Conservation (phyloP, 2,888 invertebrate genomes). For the Meloe dianella region DNA sequence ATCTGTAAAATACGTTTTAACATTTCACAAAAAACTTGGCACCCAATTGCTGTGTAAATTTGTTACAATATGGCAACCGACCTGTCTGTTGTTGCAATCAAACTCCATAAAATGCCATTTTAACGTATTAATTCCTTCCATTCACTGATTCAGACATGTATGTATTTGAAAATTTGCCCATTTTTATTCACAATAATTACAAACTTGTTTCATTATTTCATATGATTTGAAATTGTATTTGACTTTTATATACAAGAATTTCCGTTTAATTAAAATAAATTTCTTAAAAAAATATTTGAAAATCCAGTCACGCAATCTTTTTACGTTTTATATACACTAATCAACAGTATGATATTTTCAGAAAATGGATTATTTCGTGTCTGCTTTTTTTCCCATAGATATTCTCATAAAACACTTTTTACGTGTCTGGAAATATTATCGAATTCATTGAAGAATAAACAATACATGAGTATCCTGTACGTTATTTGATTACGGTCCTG, state of each 20-base stretch:
- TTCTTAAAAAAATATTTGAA: background rate
- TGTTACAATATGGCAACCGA: constrained; percentile 34
- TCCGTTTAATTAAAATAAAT: no score
- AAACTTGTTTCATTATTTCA: no score
- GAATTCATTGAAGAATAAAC: constrained; percentile 6
- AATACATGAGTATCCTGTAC: no score
- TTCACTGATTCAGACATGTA: no score
- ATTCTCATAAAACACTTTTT: constrained; percentile 21
- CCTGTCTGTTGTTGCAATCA: constrained; percentile 15
- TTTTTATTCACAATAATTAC: no score
- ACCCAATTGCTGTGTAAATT: constrained; percentile 13
- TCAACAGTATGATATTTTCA: constrained; percentile 17
- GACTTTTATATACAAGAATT: no score
- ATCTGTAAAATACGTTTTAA: constrained; percentile 44
- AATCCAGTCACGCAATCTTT: constrained; percentile 21
- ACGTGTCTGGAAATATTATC: constrained; percentile 29
- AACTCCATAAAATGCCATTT: background rate
- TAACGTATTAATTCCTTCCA: no score
- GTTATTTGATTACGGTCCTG: background rate
- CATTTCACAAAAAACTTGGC: constrained; percentile 31
- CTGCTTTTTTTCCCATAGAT: constrained; percentile 10
- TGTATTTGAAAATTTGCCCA: no score
- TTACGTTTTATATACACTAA: constrained; percentile 15
- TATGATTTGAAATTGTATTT: no score
- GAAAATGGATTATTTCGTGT: constrained; percentile 20